Percentiles rank a stretch among this genome's conserved stretches.
Evolutionary conservation across 2,888 invertebrate species (phyloP).

Genomic region (Cistogaster globosa): DNA sequence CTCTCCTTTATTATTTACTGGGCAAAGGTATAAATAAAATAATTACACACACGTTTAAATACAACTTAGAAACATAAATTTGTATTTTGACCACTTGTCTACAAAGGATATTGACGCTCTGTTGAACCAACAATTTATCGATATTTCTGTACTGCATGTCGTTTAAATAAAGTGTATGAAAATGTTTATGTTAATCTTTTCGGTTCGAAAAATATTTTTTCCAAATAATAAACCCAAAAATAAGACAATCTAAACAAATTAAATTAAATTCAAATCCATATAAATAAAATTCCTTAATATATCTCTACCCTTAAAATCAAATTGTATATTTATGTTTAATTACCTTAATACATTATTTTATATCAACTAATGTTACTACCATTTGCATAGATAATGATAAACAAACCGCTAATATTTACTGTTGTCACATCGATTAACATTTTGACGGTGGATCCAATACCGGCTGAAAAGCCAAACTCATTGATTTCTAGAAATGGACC

Average conservation of each 20-base stretch:
- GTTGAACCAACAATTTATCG: conserved; percentile 69
- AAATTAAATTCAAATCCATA: conserved; percentile 17
- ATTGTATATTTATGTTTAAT: conserved; percentile 68
- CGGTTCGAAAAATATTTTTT: conserved; percentile 2
- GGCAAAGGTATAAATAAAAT: conserved; percentile 29
- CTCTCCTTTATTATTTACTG: conserved; percentile 27
- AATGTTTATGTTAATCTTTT: conserved; percentile 37
- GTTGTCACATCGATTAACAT: too few relatives aligned
- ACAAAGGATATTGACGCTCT: conserved; percentile 66
- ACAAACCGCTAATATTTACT: too few relatives aligned
- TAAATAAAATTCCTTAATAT: conserved; percentile 5
- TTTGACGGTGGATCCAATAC: too few relatives aligned
- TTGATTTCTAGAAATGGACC: too few relatives aligned
- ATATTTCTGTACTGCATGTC: conserved; percentile 37
- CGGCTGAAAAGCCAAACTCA: too few relatives aligned
- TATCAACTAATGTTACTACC: not conserved
- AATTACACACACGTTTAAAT: not conserved
- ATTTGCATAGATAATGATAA: conserved; percentile 26
- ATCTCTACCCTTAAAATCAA: conserved; percentile 63
- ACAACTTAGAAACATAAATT: not conserved
- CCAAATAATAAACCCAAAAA: conserved; percentile 5
- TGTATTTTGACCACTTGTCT: conserved; percentile 61
- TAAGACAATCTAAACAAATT: not conserved
- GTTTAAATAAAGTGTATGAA: conserved; percentile 37
- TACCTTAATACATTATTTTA: conserved; percentile 58